Percentiles rank a stretch among this genome's conserved stretches.
Conservation (phyloP, 2,888 invertebrate species). For the Deladenus siricidicola region DNA sequence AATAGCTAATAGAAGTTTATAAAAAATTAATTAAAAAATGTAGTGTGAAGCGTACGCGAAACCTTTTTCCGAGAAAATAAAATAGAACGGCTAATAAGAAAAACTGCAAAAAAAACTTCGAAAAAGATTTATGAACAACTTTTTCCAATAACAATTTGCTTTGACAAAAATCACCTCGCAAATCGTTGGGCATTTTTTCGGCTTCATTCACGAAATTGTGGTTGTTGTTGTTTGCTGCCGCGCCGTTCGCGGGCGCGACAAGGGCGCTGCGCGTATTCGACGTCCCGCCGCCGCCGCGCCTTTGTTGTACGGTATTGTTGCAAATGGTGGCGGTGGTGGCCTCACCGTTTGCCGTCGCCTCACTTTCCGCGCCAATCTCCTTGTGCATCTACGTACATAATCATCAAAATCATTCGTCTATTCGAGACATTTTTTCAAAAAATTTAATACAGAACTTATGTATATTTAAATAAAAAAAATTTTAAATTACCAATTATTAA, state of each 20-base stretch:
- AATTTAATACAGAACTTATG: too few relatives aligned
- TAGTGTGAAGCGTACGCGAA: too few relatives aligned
- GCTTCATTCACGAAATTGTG: too few relatives aligned
- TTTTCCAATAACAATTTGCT: too few relatives aligned
- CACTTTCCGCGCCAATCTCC: conserved; percentile 2
- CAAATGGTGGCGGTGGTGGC: background rate
- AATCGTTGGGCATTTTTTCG: background rate
- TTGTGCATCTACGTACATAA: background rate
- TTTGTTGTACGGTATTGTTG: background rate
- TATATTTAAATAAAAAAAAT: too few relatives aligned
- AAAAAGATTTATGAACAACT: too few relatives aligned
- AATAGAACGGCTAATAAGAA: too few relatives aligned
- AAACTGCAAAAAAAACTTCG: too few relatives aligned
- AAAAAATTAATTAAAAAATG: too few relatives aligned
- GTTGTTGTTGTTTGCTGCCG: background rate
- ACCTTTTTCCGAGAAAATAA: too few relatives aligned
- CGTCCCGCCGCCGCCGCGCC: background rate
- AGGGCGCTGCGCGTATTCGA: background rate
- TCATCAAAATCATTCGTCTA: too few relatives aligned
- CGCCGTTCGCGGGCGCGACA: background rate
- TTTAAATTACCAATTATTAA: background rate
- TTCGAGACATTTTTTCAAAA: background rate
- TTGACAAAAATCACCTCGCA: background rate
- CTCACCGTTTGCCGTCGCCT: background rate
- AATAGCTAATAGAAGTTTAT: too few relatives aligned